Base-by-base conservation (phyloP, 2,888 invertebrate species). In the Caenorhabditis plicata region DNA sequence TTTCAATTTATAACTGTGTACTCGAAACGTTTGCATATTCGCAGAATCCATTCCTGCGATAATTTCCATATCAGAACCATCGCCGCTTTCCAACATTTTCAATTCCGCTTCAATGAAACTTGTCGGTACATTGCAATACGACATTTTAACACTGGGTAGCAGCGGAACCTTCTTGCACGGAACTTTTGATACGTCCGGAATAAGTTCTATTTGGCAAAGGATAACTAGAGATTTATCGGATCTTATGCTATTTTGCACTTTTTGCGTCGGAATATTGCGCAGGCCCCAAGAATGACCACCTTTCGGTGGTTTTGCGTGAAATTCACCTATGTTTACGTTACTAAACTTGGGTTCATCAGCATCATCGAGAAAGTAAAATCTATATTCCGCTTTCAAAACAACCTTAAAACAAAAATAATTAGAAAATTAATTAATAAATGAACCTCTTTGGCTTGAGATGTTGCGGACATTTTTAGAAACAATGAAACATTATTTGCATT, bases 251-350 rank as follows among this genome's bases (percentile, higher is more conserved):
- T 73, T 73, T 27, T 63, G 61, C n/a, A 63, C 68, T 55, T 81
- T 80, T 7, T 52, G 52, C 27, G 68, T 73, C 2, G 81, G 81
- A 39, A 81, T 80, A 47, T 81, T 81, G 5, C 81, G 62, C 17
- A 81, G 64, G 1, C 81, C 81, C 81, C 81, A 81, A 5, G 78
- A 78, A 54, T 80, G 80, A 7, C 80, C 80, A 15, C 80, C 77
- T 61, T 81, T 81, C 15, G 76, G 73, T 22, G 80, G 80, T 54
- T 80, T 80, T 3, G 80, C 80, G 46, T 81, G 80, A 56, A 81
- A 81, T 22, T 81, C 81, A 26, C 81, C 81, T 27, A 80, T 76
- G 53, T 81, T 81, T 4, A 81, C 78, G 50, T 81, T 81, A 41
- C 65, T 66, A 57, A 81, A 81, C 17, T 71, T 64, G 2, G 75